Base-by-base conservation (phyloP, 2,113 vertebrate species). In the Chlorodrepanis virens region DNA sequence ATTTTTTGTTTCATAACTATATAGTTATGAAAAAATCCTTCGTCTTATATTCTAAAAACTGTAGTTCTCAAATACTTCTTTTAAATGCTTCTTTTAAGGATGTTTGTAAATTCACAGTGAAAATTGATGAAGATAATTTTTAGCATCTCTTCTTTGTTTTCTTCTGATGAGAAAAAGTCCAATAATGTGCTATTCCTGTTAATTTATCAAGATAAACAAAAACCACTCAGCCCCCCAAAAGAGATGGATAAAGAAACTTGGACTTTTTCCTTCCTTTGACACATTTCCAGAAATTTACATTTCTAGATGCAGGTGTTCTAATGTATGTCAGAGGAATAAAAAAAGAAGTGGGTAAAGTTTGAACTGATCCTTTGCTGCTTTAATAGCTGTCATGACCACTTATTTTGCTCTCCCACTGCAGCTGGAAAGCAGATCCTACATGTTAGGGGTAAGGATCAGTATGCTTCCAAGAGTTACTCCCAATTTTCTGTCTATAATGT, bases 141-240 rank as follows among this genome's bases (percentile, higher is more conserved):
- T 35, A 39, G 19, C 17, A 10, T 13, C 7, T 87, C 17, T 54
- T 54, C 18, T 59, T 65, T 69, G 20, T 59, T 80, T 80, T 81
- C 29, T 82, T 25, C 19, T 74, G 22, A 31, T 54, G 25, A 40
- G 35, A 69, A 50, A 27, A 74, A 40, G 28, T 84, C 23, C 20
- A 59, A 27, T 40, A 63, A 15, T 5, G 11, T 47, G 5, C 4
- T 23, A 15, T 6, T 19, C 44, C n/a, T 77, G 52, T 24, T 6
- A 84, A 47, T 52, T 52, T 63, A 17, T 49, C 28, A 81, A 31
- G 10, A 27, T 21, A 40, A 85, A 25, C 14, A 57, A 52, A 61
- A 57, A 14, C 0, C 27, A 50, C 44, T 72, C 28, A 54, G 16
- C 3, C 3, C 7, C 2, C 8, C 5, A 4, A 8, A 72, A 19